Base-by-base conservation (phyloP, 2,113 vertebrate species). In the Xiphophorus couchianus region DNA sequence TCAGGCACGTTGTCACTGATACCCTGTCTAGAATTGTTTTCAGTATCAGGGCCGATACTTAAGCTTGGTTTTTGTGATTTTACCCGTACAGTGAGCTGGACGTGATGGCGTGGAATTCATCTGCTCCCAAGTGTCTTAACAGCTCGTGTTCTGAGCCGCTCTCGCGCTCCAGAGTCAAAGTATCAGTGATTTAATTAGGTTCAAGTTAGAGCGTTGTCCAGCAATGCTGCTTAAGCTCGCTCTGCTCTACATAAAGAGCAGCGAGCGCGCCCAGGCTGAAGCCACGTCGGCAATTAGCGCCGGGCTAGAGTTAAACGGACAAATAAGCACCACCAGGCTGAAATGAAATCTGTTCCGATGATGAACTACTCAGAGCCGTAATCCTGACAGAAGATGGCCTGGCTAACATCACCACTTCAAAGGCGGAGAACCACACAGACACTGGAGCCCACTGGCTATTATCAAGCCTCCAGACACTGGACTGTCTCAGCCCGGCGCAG, bases 321-420 rank as follows among this genome's bases (percentile, higher is more conserved):
- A 90, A 88, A 88, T 78, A 82, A 66, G 79, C 75, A 76, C 77
- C 1, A 62, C 77, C 1, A 64, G 86, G 81, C 58, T 62, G 66
- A 89, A 88, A 88, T 88, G 62, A 89, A 88, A 90, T 87, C 80
- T 84, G 69, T 90, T 78, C 64, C 33, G 71, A 83, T 90, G 89
- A 91, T 89, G 79, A 86, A 93, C 80, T 76, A 33, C 74, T 60
- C 83, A 1, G 64, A 31, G 80, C 64, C 77, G 69, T 48, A 76
- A 61, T 44, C 62, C 81, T 84, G 90, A 89, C 87, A 81, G 14
- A 44, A 76, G 80, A 89, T 76, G 69, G 90, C 81, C 92, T 92
- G 92, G 90, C 82, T 81, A 88, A 80, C 87, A 86, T 91, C 89
- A 89, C 81, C 86, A 89, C 91, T 89, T 92, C 91, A 92, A 92